Conservation (phyloP, 2,113 vertebrate genomes). For the Hippocampus mohnikei region DNA sequence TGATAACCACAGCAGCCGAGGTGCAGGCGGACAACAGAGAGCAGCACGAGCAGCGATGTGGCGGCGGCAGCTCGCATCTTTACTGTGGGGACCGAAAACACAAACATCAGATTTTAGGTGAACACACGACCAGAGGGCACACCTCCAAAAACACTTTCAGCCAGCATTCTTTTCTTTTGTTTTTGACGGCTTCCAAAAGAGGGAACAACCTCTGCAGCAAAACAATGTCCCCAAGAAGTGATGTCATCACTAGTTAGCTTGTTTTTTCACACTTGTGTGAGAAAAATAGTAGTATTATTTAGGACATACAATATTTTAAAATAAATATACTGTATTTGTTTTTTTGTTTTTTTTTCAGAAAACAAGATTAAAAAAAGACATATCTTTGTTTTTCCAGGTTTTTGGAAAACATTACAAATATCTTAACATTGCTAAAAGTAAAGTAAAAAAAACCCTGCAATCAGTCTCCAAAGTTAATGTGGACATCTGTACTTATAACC, state of each 20-base stretch:
- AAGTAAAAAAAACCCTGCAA: too few species aligned
- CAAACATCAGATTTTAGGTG: neutral
- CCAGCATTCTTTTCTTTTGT: neutral
- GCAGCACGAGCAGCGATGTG: neutral
- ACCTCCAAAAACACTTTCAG: neutral
- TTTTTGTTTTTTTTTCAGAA: neutral
- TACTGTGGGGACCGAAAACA: neutral
- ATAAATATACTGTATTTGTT: too few species aligned
- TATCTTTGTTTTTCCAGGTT: too few species aligned
- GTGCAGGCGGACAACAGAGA: conserved; percentile 74
- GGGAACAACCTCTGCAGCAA: neutral
- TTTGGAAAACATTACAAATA: too few species aligned
- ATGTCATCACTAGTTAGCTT: too few species aligned
- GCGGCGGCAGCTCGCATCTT: conserved; percentile 29
- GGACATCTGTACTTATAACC: too few species aligned
- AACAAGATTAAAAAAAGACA: too few species aligned
- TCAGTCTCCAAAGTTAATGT: too few species aligned
- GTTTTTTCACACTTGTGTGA: too few species aligned
- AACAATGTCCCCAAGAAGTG: neutral
- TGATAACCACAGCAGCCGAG: conserved; percentile 73
- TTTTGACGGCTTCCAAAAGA: neutral
- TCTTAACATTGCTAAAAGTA: too few species aligned
- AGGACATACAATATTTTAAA: too few species aligned
- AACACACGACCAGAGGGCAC: neutral
- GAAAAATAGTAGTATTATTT: too few species aligned